Percentiles rank a stretch among this genome's conserved stretches.
Conservation (phyloP, 2,113 vertebrate genomes). For the Elachura formosa region DNA sequence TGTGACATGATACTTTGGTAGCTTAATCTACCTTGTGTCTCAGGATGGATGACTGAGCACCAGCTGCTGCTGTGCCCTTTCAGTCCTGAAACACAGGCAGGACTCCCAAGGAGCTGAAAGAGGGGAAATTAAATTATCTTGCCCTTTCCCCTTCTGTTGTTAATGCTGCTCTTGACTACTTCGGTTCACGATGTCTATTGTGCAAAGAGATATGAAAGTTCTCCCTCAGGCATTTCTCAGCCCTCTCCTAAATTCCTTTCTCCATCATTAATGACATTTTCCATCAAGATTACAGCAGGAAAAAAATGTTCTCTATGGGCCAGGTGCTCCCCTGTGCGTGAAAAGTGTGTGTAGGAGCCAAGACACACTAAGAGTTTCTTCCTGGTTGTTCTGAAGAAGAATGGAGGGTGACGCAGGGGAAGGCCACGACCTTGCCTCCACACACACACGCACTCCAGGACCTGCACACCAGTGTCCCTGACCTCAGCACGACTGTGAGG, state of each 20-base stretch:
- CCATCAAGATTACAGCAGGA: slow-evolving; percentile 49
- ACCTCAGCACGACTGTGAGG: neutral
- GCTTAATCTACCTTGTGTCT: neutral
- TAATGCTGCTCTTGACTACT: neutral
- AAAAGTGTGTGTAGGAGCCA: slow-evolving; percentile 19
- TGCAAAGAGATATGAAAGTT: neutral
- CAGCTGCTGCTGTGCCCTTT: neutral
- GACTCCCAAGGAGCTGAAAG: neutral
- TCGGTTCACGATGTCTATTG: neutral
- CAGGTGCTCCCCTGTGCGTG: slow-evolving; percentile 12
- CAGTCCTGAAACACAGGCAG: neutral
- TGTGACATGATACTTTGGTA: rapidly evolving
- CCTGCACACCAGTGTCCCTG: neutral
- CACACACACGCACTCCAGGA: neutral
- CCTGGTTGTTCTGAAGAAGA: neutral
- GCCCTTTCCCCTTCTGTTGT: neutral
- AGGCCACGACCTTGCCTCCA: neutral
- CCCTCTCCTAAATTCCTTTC: neutral
- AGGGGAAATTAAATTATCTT: neutral
- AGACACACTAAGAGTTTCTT: neutral
- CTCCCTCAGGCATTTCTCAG: slow-evolving; percentile 18
- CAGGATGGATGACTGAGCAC: neutral
- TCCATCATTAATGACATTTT: neutral
- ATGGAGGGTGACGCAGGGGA: neutral
- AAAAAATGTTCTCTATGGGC: slow-evolving; percentile 44